Base-by-base conservation (phyloP, 2,888 invertebrate species). In the Dicranocentrus wangi region DNA sequence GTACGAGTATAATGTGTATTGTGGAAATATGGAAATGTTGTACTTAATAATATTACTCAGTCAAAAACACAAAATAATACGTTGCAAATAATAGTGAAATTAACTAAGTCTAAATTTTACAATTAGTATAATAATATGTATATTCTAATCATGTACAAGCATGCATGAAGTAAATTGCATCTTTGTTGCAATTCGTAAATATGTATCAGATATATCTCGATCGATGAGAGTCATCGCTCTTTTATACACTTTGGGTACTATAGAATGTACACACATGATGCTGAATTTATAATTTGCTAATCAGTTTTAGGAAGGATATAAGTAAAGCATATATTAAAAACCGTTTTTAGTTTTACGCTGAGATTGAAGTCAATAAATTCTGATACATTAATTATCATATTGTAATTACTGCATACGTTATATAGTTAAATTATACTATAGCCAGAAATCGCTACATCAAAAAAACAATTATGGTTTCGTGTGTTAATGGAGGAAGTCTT, bases 21-120 rank as follows among this genome's bases (percentile, higher is more conserved):
- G 78, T 79, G 71, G 71, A 71, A 71, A 80, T 72, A 71, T 61
- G 61, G 60, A 66, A 65, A 72, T 80, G 75, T 81, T 81, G 81
- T 81, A 81, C 81, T 81, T 70, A 81, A 61, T 81, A 70, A 47
- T 55, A 75, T 81, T 75, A 81, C 70, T 81, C 81, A 81, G 81
- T 81, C 81, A 81, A 81, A 81, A 75, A 75, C 55, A 80, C 66
- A 71, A 70, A 13, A 76, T 73, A 73, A 81, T 73, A 75, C 73
- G 73, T 81, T 69, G 71, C 82, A 77, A 71, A 82, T 76, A 77
- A 77, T 82, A 76, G 76, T 82, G 77, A 72, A 81, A 19, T 76
- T 68, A 63, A 61, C 68, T 76, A 76, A 58, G 69, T 60, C 69
- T 69, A 76, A 47, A 17, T 53, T 43, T 68, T 69, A 60, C 69